Conservation (phyloP, 1,140 invertebrate species). For the Tetragonula clypearis region DNA sequence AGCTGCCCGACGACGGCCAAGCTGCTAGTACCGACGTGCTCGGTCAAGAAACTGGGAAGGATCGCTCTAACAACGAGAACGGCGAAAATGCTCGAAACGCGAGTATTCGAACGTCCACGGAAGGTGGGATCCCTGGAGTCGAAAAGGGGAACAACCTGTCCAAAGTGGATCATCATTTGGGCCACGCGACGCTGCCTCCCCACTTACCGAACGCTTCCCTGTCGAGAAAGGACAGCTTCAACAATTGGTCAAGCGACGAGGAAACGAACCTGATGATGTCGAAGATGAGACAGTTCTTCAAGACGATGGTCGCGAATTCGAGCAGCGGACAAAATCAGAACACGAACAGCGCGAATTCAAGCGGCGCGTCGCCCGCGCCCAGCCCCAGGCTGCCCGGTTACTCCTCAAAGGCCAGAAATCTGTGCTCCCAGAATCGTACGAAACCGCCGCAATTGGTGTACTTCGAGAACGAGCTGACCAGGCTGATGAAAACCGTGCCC, state of each 20-base stretch:
- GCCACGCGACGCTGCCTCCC: slow-evolving; percentile 59
- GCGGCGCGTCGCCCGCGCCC: slow-evolving; percentile 81
- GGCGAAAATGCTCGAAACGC: slow-evolving; percentile 37
- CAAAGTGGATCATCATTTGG: slow-evolving; percentile 63
- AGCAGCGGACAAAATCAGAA: slow-evolving; percentile 79
- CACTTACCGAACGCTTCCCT: slow-evolving; percentile 80
- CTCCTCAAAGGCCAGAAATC: slow-evolving; percentile 67
- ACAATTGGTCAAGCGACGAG: slow-evolving; percentile 96
- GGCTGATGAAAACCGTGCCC: slow-evolving; percentile 95
- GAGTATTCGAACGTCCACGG: not conserved
- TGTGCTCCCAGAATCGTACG: slow-evolving; percentile 81
- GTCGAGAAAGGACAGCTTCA: slow-evolving; percentile 93
- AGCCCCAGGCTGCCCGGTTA: slow-evolving; percentile 83
- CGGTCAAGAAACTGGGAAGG: slow-evolving; percentile 55
- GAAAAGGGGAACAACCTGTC: slow-evolving; percentile 42
- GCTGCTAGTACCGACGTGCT: slow-evolving; percentile 1
- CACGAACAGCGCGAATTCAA: slow-evolving; percentile 78
- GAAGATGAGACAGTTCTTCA: slow-evolving; percentile 95
- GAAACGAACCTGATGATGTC: slow-evolving; percentile 97
- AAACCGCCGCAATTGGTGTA: slow-evolving; percentile 93
- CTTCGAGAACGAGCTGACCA: slow-evolving; percentile 93
- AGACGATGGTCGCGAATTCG: slow-evolving; percentile 89
- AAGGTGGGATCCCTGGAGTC: not conserved
- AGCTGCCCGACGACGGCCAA: slow-evolving; percentile 64
- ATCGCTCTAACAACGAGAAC: slow-evolving; percentile 56